A percentile compares a stretch with the other conserved stretches of the same genome.
Conservation (phyloP, 2,888 invertebrate genomes). For the Yponomeuta plumbellus region DNA sequence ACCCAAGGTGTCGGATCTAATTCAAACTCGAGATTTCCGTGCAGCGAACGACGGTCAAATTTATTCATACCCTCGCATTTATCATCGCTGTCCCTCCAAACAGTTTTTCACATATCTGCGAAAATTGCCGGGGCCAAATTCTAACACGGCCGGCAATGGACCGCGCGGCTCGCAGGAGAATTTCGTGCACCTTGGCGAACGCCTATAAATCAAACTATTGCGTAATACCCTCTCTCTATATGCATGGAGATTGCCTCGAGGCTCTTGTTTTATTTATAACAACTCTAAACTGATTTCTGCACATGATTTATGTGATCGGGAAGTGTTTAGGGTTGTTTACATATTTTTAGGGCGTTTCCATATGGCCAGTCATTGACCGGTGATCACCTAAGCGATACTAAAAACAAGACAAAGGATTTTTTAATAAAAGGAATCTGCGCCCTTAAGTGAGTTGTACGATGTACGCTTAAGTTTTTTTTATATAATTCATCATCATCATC, state of each 20-base stretch:
- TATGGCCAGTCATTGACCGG: not conserved
- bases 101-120: constrained; percentile 66
- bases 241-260: constrained; percentile 60
- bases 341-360: constrained; percentile 16
- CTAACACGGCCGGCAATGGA: constrained; percentile 46
- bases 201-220: constrained; percentile 72
- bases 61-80: constrained; percentile 72
- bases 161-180: constrained; percentile 49
- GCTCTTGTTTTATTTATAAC: constrained; percentile 64
- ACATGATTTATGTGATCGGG: constrained; percentile 48
- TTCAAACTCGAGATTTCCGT: constrained; percentile 57
- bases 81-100: constrained; percentile 57
- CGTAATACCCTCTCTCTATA: constrained; percentile 67
- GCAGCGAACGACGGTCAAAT: constrained; percentile 47
- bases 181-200: constrained; percentile 67
- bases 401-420: constrained; percentile 38
- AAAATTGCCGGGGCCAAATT: constrained; percentile 64
- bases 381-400: not conserved
- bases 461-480: no score
- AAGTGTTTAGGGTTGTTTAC: constrained; percentile 34
- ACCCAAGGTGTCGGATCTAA: constrained; percentile 57
- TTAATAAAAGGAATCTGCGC: constrained; percentile 18
- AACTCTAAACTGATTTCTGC: constrained; percentile 61
- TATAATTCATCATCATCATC: no score
- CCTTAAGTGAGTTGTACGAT: no score